phyloP scores from a whole-genome alignment of 2,113 vertebrate species.

The Lagenorhynchus albirostris region DNA sequence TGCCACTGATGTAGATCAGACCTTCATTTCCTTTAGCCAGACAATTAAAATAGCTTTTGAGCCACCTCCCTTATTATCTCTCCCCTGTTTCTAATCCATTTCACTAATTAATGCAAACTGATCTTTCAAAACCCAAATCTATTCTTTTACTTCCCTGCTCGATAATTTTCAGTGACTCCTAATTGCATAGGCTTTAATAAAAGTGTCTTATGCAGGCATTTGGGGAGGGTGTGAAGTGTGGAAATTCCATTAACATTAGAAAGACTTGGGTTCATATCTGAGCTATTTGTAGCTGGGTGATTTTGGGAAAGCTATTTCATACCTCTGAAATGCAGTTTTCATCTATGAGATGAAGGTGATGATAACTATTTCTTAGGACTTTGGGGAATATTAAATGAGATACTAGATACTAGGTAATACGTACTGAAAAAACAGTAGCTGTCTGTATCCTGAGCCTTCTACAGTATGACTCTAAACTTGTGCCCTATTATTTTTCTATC shows the following conservation, averaged over 20 bases:
- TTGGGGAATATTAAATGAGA: background rate
- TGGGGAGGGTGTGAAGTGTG: background rate
- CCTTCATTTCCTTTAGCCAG: background rate
- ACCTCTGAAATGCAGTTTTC: background rate
- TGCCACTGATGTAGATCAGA: background rate
- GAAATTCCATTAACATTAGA: background rate
- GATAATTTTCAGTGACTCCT: conserved; percentile 8
- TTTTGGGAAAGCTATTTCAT: background rate
- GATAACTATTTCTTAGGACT: background rate
- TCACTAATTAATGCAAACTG: conserved; percentile 46
- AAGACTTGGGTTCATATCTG: background rate
- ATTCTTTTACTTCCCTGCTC: background rate
- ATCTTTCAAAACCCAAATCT: conserved; percentile 24
- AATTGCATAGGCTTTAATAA: background rate
- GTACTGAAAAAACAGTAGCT: background rate
- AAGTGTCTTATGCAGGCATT: background rate
- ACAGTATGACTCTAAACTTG: background rate
- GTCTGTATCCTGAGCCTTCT: background rate
- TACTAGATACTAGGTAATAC: background rate
- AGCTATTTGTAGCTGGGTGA: background rate
- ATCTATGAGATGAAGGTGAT: background rate
- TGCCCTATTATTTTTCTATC: background rate
- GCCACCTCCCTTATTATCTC: background rate
- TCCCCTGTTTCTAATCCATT: conserved; percentile 11
- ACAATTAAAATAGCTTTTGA: background rate